phyloP scores from a whole-genome alignment of 2,113 vertebrate species.

The Mola mola region DNA sequence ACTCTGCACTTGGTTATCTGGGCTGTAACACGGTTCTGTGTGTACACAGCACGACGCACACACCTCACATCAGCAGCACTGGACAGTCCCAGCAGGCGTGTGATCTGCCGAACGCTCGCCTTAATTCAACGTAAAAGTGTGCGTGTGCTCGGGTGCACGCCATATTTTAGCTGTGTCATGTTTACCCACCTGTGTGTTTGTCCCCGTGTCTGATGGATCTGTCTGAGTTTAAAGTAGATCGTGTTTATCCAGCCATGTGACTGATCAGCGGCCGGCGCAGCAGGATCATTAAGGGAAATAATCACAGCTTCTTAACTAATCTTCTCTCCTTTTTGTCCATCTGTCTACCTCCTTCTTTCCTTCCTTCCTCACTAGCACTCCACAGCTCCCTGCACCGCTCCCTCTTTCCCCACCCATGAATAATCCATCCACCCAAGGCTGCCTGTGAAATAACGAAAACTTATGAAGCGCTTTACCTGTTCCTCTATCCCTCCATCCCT shows the following conservation, averaged over 20 bases:
- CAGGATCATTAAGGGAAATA: neutral
- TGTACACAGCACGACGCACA: slow-evolving; percentile 19
- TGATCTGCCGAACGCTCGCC: slow-evolving; percentile 23
- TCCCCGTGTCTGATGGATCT: too few species aligned
- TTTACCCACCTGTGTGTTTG: slow-evolving; percentile 25
- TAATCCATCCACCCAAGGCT: slow-evolving; percentile 51
- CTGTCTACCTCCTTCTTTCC: neutral
- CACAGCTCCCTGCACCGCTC: neutral
- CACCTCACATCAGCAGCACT: neutral
- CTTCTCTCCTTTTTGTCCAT: neutral
- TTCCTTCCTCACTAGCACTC: neutral
- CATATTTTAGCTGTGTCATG: slow-evolving; percentile 6
- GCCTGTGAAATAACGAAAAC: slow-evolving; percentile 44
- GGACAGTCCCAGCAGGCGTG: too few species aligned
- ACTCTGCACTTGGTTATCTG: slow-evolving; percentile 35
- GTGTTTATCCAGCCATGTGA: slow-evolving; percentile 53
- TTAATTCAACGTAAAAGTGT: slow-evolving; percentile 10
- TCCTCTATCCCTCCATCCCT: neutral
- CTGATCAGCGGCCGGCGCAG: slow-evolving; percentile 21
- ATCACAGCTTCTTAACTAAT: neutral
- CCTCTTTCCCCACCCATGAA: slow-evolving; percentile 48
- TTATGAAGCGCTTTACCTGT: slow-evolving; percentile 36
- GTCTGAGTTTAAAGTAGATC: too few species aligned
- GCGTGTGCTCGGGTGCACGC: neutral
- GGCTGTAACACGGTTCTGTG: slow-evolving; percentile 10